Evolutionary conservation across 1,140 invertebrate genomes (phyloP), one percentile per base, ranked within the genome.

Genomic region (Melanaphis sacchari): DNA sequence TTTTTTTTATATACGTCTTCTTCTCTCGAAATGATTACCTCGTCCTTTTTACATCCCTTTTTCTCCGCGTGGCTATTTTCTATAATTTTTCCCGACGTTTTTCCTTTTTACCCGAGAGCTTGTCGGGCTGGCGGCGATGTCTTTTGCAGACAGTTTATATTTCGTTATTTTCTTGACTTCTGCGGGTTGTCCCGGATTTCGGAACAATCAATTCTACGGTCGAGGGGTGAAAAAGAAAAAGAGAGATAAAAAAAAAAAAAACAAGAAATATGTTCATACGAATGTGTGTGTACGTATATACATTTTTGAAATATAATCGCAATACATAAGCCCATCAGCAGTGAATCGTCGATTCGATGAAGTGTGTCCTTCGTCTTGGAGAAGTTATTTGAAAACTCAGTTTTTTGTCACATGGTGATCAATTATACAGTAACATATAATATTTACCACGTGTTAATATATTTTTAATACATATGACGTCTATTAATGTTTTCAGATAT

Each of bases 121-220:
- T 59, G n/a, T 15, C 66, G 46, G 46, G 46, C 46, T 49, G 18
- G 31, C 31, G n/a, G 59, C 26, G 40, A 43, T 18, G 91, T 93
- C n/a, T 93, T 93, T 85, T 49, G 81, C 81, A 49, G 81, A 46
- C 66, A 93, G 91, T 93, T 93, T 93, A 93, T 93, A 93, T 93
- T 93, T 54, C 38, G 91, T 93, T 85, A 84, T 93, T 93, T 85
- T 85, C 91, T 93, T 93, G 91, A 93, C 91, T 93, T 93, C 36
- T 93, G 91, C 81, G 91, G 91, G 91, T 85, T 93, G 91, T 93
- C 91, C 91, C 81, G 91, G 91, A 93, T 93, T 93, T 93, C 54
- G 81, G 43, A 85, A 93, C 91, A 93, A 93, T 93, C 91, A 93
- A 93, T 93, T 93, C 91, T 93, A 82, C 49, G 91, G 91, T 18